phyloP scores from a whole-genome alignment of 1,140 invertebrate species.

The Cataglyphis hispanica region DNA sequence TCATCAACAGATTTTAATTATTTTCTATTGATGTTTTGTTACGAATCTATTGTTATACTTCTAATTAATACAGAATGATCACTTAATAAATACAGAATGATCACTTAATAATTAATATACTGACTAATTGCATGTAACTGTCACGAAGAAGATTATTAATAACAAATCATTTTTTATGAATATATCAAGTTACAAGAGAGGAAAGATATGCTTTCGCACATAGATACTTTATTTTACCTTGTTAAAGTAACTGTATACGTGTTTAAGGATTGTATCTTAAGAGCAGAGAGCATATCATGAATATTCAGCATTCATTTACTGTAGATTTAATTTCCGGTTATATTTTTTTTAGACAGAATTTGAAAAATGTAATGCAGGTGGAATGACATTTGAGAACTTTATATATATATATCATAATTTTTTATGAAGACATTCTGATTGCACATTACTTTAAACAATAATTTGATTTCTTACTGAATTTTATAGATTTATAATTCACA shows the following conservation, averaged over 20 bases:
- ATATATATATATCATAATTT: not conserved
- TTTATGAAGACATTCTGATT: not conserved
- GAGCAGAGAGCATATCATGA: constrained; percentile 7
- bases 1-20: not conserved
- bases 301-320: constrained; percentile 43
- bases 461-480: not conserved
- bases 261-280: constrained; percentile 21
- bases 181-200: not conserved
- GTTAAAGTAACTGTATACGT: constrained; percentile 43
- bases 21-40: not conserved
- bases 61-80: not conserved
- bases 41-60: not conserved
- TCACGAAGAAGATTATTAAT: not conserved
- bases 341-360: constrained; percentile 10
- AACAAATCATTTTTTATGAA: not conserved
- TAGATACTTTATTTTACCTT: constrained; percentile 24
- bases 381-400: not conserved
- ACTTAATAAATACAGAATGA: not conserved
- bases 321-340: constrained; percentile 30
- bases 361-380: not conserved
- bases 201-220: constrained; percentile 12
- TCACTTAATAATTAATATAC: not conserved
- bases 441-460: not conserved
- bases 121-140: not conserved
- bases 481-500: not conserved